These are phyloP conservation scores for Cordylochernes scorpioides DNA, from an alignment of 2,888 invertebrate genomes.

Conservation along the genomic window DNA sequence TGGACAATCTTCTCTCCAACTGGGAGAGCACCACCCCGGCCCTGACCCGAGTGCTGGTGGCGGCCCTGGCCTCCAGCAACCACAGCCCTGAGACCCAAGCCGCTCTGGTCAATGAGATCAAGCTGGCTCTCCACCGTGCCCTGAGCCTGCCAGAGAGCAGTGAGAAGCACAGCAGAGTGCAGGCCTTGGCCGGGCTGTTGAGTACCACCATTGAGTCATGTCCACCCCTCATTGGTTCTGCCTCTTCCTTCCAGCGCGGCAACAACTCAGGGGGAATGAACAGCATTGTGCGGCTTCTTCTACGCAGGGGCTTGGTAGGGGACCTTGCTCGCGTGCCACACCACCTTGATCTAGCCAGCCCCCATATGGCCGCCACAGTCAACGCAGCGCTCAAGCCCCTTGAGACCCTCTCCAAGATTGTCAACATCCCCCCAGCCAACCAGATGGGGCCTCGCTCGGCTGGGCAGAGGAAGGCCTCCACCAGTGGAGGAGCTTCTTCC, in stretches of 20 bases:
- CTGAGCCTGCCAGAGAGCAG: constrained; percentile 38
- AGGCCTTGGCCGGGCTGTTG: constrained; percentile 41
- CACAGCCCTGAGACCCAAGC: constrained; percentile 48
- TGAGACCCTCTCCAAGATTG: constrained; percentile 46
- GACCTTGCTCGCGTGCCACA: constrained; percentile 52
- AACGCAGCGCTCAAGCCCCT: constrained; percentile 50
- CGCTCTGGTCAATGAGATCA: constrained; percentile 38
- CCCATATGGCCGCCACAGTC: constrained; percentile 43
- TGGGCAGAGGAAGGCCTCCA: constrained; percentile 5
- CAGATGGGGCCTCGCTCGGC: constrained; percentile 4
- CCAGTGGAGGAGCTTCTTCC: constrained; percentile 7
- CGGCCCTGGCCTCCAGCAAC: constrained; percentile 49
- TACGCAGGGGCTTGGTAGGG: constrained; percentile 44
- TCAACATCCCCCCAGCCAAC: constrained; percentile 33
- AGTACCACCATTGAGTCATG: constrained; percentile 42
- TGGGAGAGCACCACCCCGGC: constrained; percentile 35
- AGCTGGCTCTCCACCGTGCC: constrained; percentile 34
- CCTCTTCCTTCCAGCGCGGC: no score
- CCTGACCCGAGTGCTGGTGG: constrained; percentile 41
- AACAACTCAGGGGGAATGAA: no score
- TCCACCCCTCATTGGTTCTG: constrained; percentile 25
- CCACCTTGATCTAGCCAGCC: constrained; percentile 48
- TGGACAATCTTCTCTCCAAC: constrained; percentile 42
- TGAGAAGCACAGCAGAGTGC: constrained; percentile 45
- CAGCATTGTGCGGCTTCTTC: constrained; percentile 41